Conservation (phyloP, 2,888 invertebrate species). For the Antheraea yamamai region DNA sequence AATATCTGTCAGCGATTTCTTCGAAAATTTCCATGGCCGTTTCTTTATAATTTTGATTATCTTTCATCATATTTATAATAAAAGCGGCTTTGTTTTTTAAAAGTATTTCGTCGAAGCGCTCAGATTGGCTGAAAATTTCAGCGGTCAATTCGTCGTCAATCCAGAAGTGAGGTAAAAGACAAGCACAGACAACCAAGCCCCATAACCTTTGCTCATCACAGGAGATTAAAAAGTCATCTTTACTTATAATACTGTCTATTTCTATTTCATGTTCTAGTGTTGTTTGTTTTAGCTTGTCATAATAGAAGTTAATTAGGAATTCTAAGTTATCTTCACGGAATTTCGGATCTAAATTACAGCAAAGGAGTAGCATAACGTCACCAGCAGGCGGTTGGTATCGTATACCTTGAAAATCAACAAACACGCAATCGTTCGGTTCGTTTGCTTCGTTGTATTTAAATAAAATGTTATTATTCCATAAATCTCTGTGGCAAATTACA, state of each 20-base stretch:
- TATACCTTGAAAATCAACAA: conserved; percentile 87
- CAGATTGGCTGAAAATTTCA: conserved; percentile 68
- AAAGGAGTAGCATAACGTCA: conserved; percentile 82
- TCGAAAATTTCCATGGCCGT: conserved; percentile 79
- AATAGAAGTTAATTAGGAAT: conserved; percentile 81
- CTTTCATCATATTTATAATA: conserved; percentile 78
- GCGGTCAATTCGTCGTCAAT: conserved; percentile 76
- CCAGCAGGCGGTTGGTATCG: conserved; percentile 86
- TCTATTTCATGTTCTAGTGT: conserved; percentile 62
- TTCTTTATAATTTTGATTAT: conserved; percentile 71
- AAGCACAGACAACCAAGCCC: conserved; percentile 81
- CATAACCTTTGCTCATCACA: conserved; percentile 75
- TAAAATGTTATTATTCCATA: conserved; percentile 85
- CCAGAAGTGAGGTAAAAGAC: conserved; percentile 77
- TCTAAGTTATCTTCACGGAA: conserved; percentile 75
- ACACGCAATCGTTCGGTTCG: conserved; percentile 79
- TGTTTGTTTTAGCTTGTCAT: conserved; percentile 67
- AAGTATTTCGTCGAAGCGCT: conserved; percentile 80
- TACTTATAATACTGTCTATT: conserved; percentile 63
- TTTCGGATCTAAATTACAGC: conserved; percentile 75
- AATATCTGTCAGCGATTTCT: conserved; percentile 79
- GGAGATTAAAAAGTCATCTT: conserved; percentile 66
- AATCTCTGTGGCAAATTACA: conserved; percentile 83
- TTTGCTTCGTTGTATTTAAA: conserved; percentile 66
- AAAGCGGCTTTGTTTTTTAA: conserved; percentile 77